Conservation (phyloP, 2,888 invertebrate species). For the Meghimatium bilineatum region DNA sequence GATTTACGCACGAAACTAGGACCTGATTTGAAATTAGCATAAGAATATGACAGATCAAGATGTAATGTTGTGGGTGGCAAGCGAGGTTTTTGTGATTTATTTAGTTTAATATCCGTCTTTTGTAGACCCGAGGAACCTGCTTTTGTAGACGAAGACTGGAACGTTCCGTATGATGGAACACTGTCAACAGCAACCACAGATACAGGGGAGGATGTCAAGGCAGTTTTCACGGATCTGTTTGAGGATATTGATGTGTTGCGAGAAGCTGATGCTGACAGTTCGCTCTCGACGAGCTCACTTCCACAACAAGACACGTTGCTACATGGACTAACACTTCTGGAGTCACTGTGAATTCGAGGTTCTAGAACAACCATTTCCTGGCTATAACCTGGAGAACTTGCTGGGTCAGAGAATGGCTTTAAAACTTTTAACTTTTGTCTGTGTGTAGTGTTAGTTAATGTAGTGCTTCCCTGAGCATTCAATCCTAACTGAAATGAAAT, state of each 20-base stretch:
- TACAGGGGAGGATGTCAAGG: background rate
- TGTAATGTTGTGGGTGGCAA: background rate
- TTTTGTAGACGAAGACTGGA: background rate
- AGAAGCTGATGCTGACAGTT: conserved; percentile 8
- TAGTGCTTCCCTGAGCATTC: background rate
- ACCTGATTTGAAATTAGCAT: background rate
- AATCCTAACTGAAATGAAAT: conserved; percentile 25
- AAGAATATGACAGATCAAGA: background rate
- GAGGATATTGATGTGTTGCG: conserved; percentile 35
- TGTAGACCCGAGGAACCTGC: background rate
- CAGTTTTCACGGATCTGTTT: conserved; percentile 32
- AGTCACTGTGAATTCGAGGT: conserved; percentile 15
- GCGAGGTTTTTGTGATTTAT: background rate
- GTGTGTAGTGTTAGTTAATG: background rate
- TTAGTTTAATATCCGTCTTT: background rate
- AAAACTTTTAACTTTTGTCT: background rate
- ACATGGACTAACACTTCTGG: conserved; percentile 33
- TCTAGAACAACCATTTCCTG: conserved; percentile 40
- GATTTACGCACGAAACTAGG: background rate
- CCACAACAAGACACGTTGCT: conserved; percentile 42
- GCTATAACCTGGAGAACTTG: conserved; percentile 21
- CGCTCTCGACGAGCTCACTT: conserved; percentile 33
- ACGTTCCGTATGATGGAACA: conserved; percentile 22
- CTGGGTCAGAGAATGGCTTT: conserved; percentile 14
- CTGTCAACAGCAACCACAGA: conserved; percentile 29